Percentiles rank a stretch among this genome's conserved stretches.
Evolutionary conservation across 2,797 vertebrate species (phyloP).

Genomic region (Sebastes trivittatus): DNA sequence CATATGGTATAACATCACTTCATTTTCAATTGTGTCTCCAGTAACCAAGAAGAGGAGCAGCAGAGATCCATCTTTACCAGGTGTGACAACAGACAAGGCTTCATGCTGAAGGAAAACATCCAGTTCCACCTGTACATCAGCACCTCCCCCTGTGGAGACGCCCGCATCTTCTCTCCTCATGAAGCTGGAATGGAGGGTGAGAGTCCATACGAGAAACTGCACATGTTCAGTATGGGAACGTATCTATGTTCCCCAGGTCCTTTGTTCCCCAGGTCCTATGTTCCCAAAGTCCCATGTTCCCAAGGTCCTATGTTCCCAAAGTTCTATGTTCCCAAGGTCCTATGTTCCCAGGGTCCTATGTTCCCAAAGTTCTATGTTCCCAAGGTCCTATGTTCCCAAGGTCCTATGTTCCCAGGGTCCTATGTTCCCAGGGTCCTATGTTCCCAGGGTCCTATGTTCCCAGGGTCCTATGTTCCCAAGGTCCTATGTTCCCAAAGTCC

Average conservation of each 20-base stretch:
- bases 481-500: no score
- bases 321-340: no score
- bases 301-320: no score
- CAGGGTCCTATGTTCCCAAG: no score
- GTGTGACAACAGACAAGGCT: conserved; percentile 85
- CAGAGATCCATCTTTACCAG: conserved; percentile 89
- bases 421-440: no score
- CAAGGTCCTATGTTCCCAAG: accelerated
- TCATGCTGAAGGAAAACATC: conserved; percentile 90
- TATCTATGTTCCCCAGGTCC: neutral
- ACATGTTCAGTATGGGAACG: neutral
- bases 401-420: no score
- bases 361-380: no score
- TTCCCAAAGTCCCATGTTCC: no score
- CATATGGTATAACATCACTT: neutral
- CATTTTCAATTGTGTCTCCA: conserved; percentile 46
- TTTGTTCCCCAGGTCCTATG: no score
- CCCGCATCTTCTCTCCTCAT: conserved; percentile 95
- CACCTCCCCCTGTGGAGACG: conserved; percentile 95
- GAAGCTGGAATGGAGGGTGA: conserved; percentile 92
- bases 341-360: no score
- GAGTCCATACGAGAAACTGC: neutral
- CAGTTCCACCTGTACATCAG: conserved; percentile 98
- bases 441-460: no score
- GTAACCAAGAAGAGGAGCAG: conserved; percentile 88